Percentiles rank a stretch among this genome's conserved stretches.
phyloP scores from a whole-genome alignment of 2,113 vertebrate genomes.

The Indicator indicator region DNA sequence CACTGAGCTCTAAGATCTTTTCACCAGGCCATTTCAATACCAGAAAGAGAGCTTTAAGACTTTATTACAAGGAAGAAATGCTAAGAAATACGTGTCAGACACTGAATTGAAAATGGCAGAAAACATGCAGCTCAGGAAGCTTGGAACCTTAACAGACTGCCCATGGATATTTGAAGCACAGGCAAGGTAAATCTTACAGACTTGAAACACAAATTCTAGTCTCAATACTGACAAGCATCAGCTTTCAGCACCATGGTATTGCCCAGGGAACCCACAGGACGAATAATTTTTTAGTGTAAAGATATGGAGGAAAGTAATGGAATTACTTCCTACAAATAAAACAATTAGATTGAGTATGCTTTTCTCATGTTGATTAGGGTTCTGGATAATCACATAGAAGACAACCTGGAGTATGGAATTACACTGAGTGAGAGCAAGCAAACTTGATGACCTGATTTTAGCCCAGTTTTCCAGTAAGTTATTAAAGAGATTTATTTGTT shows the following conservation, averaged over 20 bases:
- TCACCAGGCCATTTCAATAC: background rate
- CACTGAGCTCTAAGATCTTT: background rate
- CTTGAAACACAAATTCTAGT: background rate
- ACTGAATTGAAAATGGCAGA: background rate
- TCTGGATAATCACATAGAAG: background rate
- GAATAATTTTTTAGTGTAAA: background rate
- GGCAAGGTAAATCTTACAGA: background rate
- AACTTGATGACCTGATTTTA: background rate
- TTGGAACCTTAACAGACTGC: background rate
- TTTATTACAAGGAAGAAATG: background rate
- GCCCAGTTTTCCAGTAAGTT: background rate
- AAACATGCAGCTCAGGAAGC: background rate
- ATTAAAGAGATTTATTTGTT: background rate
- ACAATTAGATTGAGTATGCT: background rate
- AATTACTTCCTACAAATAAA: background rate
- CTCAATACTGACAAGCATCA: background rate
- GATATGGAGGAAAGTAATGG: background rate
- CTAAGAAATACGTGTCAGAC: background rate
- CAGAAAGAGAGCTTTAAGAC: background rate
- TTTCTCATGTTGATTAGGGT: background rate
- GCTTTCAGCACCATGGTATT: background rate
- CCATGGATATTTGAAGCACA: background rate
- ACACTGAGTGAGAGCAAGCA: background rate
- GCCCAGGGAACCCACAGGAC: background rate
- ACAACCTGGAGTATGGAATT: background rate